Base-by-base conservation (phyloP, 1,140 invertebrate genomes). In the Choristoneura fumiferana region DNA sequence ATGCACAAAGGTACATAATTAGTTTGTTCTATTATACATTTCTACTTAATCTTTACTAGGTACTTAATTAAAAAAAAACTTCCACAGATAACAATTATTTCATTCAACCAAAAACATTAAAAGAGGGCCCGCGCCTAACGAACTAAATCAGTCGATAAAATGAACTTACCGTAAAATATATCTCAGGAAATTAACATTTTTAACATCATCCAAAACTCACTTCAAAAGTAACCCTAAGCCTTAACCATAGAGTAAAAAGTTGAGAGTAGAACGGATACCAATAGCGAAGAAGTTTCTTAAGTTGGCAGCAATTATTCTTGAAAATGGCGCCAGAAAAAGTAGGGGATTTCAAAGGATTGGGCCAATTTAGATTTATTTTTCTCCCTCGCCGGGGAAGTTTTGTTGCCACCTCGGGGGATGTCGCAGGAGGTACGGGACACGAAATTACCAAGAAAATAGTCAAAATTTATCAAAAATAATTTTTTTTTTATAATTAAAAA, bases 301-400 rank as follows among this genome's bases (percentile, higher is more conserved):
- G 67, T 73, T 57, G 34, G 33, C 58, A 61, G 72, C 71, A 80
- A 83, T 85, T 76, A 81, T 83, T 83, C 76, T 78, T 75, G 67
- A 74, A 78, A 82, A 83, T 73, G 76, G 71, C 72, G 68, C 58
- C 62, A 82, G 79, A 84, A 86, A 84, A 86, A 83, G 67, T 78
- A 69, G 80, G 78, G 79, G 78, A 78, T 82, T 82, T 76, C 68
- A 81, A 79, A 79, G 80, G 81, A 84, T 86, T 78, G 79, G 67
- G 67, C 78, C 79, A 83, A 84, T 86, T 86, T 84, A 84, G 81
- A 84, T 86, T 86, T 86, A 84, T 84, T 83, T 84, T 83, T 83
- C 81, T 72, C 83, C 81, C 81, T 66, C 72, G 68, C 59, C 49
- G 15, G 59, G 69, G 66, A 78, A 65, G 73, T 81, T n/a, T 76